phyloP scores from a whole-genome alignment of 2,888 invertebrate species.

The Ariolimax columbianus region DNA sequence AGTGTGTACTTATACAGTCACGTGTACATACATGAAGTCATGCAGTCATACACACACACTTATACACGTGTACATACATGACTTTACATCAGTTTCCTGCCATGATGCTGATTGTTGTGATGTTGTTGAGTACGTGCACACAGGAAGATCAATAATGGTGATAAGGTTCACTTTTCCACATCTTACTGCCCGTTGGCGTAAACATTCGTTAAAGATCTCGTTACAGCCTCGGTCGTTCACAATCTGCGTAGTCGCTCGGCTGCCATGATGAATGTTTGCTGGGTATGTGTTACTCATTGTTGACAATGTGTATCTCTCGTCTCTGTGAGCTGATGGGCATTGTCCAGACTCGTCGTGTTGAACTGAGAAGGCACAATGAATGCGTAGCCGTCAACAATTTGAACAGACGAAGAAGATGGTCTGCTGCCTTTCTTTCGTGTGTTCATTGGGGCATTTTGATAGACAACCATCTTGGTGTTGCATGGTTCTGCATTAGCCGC shows the following conservation, averaged over 20 bases:
- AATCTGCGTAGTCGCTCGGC: not conserved
- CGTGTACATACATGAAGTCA: too few relatives aligned
- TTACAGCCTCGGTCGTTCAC: not conserved
- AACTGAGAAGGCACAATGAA: constrained; percentile 17
- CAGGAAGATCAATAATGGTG: too few relatives aligned
- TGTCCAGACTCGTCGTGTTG: not conserved
- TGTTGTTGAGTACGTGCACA: too few relatives aligned
- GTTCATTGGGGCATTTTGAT: not conserved
- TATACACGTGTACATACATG: too few relatives aligned
- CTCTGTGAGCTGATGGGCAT: too few relatives aligned
- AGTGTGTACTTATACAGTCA: too few relatives aligned
- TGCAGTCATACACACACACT: too few relatives aligned
- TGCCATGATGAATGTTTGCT: not conserved
- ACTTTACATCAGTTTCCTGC: too few relatives aligned
- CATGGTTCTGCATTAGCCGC: not conserved
- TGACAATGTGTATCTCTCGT: too few relatives aligned
- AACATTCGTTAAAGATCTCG: not conserved
- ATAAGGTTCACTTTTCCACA: too few relatives aligned
- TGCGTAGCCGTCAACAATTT: constrained; percentile 25
- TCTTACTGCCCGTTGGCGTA: not conserved
- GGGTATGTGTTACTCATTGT: not conserved
- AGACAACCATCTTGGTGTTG: not conserved
- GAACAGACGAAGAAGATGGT: constrained; percentile 2
- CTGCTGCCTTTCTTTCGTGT: not conserved
- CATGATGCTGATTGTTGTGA: too few relatives aligned